phyloP scores from a whole-genome alignment of 2,797 vertebrate species.

The Centropyge bicolor region DNA sequence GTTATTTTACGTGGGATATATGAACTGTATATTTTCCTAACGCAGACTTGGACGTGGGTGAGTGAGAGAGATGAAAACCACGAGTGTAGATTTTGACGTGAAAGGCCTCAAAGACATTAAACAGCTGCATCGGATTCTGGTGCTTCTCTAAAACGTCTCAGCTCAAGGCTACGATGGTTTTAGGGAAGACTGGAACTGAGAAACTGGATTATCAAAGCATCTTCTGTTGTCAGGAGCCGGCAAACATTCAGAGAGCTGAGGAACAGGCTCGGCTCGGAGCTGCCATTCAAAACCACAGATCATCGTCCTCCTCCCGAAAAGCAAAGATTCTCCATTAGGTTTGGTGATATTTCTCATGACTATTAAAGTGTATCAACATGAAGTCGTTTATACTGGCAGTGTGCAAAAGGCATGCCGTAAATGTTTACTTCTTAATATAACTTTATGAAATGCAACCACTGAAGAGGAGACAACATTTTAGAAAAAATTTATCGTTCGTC shows the following conservation, averaged over 20 bases:
- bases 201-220: conserved; percentile 67
- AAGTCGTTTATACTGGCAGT: conserved; percentile 36
- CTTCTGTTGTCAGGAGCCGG: conserved; percentile 80
- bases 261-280: conserved; percentile 46
- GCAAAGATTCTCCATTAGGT: conserved; percentile 1
- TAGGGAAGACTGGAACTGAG: background rate
- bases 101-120: conserved; percentile 54
- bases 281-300: conserved; percentile 29
- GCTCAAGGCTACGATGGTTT: conserved; percentile 6
- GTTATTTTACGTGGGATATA: conserved; percentile 10
- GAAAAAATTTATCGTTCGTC: conserved; percentile 54
- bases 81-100: conserved; percentile 11
- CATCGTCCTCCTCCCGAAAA: background rate
- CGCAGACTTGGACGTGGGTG: conserved; percentile 10
- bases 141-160: conserved; percentile 29
- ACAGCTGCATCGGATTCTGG: conserved; percentile 20
- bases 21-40: conserved; percentile 27
- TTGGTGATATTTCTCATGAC: conserved; percentile 54
- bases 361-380: conserved; percentile 43
- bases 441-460: conserved; percentile 49
- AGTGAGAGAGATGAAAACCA: conserved; percentile 8
- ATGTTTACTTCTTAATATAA: conserved; percentile 66
- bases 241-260: conserved; percentile 47
- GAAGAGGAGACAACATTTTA: conserved; percentile 25
- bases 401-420: conserved; percentile 33